Evolutionary conservation across 1,140 invertebrate species (phyloP).

Genomic region (Agrypnia vestita): DNA sequence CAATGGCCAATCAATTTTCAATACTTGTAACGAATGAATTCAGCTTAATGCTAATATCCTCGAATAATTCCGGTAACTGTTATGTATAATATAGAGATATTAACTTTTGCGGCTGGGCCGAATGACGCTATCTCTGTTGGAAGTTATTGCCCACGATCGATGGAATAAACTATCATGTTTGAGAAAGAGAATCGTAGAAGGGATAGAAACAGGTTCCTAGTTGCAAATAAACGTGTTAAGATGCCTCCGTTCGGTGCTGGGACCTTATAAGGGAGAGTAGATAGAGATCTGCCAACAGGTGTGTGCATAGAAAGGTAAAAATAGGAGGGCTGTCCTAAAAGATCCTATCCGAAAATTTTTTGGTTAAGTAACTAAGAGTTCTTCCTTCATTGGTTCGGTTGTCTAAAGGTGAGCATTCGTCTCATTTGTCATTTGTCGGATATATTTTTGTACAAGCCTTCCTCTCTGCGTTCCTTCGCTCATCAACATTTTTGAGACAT

Average conservation of each 20-base stretch:
- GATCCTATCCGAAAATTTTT: neutral
- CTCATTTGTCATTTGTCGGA: no score
- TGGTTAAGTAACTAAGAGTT: no score
- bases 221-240: conserved; percentile 40
- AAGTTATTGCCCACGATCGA: conserved; percentile 26
- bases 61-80: neutral
- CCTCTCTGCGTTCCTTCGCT: no score
- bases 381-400: no score
- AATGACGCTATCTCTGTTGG: conserved; percentile 3
- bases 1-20: conserved; percentile 11
- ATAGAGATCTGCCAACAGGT: conserved; percentile 32
- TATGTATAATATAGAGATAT: conserved; percentile 22
- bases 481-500: no score
- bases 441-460: no score
- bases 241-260: conserved; percentile 15
- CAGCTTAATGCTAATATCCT: neutral
- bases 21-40: conserved; percentile 1
- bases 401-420: no score
- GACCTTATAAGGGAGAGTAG: conserved; percentile 23
- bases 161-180: conserved; percentile 16
- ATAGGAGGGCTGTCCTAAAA: neutral
- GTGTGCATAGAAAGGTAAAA: neutral
- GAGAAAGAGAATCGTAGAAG: no score
- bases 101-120: neutral
- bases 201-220: conserved; percentile 16